Base-by-base conservation (phyloP, 2,113 vertebrate genomes). In the Xerus inauris region DNA sequence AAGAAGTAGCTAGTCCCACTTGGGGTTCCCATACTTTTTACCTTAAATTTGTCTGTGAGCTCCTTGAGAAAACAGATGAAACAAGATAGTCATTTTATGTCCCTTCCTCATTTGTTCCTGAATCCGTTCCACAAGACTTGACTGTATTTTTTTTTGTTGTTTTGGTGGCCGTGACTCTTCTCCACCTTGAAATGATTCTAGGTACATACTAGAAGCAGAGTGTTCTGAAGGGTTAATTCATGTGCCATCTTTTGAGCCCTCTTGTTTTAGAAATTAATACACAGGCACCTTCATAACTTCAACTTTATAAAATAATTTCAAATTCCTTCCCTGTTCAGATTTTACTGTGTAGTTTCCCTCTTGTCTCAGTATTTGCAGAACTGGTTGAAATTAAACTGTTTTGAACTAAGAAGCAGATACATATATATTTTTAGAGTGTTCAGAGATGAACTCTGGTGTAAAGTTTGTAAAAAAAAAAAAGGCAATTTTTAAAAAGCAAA, bases 381-480 rank as follows among this genome's bases (percentile, higher is more conserved):
- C 85, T 72, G 93, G 87, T 73, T 97, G 87, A 96, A 97, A 96
- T 79, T 89, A 97, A 94, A 97, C 72, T 90, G 94, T 97, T 98
- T 97, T 97, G 96, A 97, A 96, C 42, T 94, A 89, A 76, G 94
- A 94, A 89, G 92, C 79, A 97, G 84, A 83, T 30, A 76, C 71
- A 95, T 64, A 95, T 94, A 85, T 95, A 14, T 98, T 94, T 96
- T 90, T 95, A 73, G 57, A 92, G 79, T 96, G 95, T 97, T 97
- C 94, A 76, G 85, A 49, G 49, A 96, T 72, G 80, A 97, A 93
- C 86, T 96, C 95, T 95, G 97, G 94, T 91, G 98, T 90, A 97
- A 94, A 64, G 86, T 97, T 98, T 98, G 95, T 98, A 95, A 97
- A 98, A n/a, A n/a, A n/a, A n/a, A n/a, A n/a, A n/a, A 97, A 97